Evolutionary conservation across 2,888 invertebrate genomes (phyloP).

Genomic region (Leptura quadrifasciata): DNA sequence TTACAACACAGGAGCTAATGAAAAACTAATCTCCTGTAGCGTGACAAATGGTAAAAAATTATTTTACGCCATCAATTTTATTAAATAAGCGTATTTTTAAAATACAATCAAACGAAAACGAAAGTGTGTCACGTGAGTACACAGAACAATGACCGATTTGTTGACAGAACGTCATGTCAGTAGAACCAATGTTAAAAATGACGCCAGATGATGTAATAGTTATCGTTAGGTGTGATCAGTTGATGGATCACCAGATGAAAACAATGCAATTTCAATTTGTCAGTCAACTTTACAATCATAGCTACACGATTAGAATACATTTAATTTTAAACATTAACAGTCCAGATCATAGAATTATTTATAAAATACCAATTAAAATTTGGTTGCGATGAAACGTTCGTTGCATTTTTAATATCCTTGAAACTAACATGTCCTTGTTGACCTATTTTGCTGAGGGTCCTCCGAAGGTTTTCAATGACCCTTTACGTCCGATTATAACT

Average conservation of each 20-base stretch:
- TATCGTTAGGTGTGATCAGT: neutral
- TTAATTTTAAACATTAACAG: neutral
- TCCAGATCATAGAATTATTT: too few species aligned
- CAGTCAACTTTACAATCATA: neutral
- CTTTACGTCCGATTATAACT: too few species aligned
- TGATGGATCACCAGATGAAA: neutral
- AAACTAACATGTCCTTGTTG: too few species aligned
- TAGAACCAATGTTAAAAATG: neutral
- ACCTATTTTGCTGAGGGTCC: too few species aligned
- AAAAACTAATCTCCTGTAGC: neutral
- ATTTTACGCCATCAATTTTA: neutral
- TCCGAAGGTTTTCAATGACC: too few species aligned
- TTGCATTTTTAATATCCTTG: too few species aligned
- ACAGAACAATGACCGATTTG: neutral
- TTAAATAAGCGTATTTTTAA: neutral
- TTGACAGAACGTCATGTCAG: neutral
- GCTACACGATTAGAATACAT: neutral
- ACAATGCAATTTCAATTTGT: neutral
- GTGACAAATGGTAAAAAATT: neutral
- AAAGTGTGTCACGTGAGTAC: neutral
- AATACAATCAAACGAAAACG: neutral
- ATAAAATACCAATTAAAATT: too few species aligned
- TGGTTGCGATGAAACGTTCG: too few species aligned
- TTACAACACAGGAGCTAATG: neutral
- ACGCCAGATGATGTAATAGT: neutral